Conservation (phyloP, 2,113 vertebrate genomes). For the Chamaea fasciata region DNA sequence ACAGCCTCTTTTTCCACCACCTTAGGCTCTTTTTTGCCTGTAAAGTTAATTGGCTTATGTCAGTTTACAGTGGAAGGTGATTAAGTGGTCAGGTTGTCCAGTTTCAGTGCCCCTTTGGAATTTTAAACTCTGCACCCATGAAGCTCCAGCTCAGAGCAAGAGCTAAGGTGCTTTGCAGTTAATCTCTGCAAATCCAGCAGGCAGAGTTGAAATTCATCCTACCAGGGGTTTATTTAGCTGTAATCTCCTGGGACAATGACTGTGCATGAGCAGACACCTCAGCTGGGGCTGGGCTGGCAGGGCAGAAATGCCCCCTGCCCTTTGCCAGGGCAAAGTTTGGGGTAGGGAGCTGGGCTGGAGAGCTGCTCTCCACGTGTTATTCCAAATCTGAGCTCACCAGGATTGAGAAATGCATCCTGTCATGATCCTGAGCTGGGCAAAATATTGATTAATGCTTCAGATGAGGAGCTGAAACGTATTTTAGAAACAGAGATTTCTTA, state of each 20-base stretch:
- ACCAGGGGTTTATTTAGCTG: neutral
- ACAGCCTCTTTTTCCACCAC: neutral
- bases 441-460: neutral
- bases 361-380: fast-evolving
- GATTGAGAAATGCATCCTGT: neutral
- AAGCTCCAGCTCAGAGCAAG: neutral
- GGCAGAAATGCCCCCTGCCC: neutral
- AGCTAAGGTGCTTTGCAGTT: slow-evolving; percentile 26
- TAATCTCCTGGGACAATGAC: neutral
- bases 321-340: neutral
- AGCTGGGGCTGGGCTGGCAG: neutral
- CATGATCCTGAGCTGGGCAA: neutral
- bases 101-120: neutral
- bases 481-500: neutral
- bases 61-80: neutral
- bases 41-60: neutral
- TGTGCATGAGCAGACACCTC: neutral
- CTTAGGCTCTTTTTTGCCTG: neutral
- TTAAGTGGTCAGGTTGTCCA: neutral
- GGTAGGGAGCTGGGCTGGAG: neutral
- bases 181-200: slow-evolving; percentile 43
- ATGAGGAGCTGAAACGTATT: neutral
- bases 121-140: neutral
- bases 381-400: neutral
- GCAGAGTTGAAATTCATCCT: neutral